phyloP scores from a whole-genome alignment of 2,113 vertebrate species.

The Dermatemys mawii region DNA sequence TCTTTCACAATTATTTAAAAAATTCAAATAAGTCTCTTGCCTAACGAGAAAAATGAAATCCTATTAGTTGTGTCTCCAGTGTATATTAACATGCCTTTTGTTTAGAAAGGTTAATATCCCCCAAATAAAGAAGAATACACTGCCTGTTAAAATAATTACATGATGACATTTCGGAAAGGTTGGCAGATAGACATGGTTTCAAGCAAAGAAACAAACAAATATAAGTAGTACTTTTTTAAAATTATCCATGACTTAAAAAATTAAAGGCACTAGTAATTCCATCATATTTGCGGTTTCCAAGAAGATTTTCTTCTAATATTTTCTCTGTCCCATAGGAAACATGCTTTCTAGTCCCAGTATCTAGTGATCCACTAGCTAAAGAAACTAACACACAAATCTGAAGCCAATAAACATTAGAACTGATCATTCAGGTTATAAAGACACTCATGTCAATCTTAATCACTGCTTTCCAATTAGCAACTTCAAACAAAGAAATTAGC shows the following conservation, averaged over 20 bases:
- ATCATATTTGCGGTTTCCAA: neutral
- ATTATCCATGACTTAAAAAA: slow-evolving; percentile 44
- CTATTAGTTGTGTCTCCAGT: slow-evolving; percentile 82
- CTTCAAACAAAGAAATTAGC: neutral
- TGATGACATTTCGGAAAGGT: slow-evolving; percentile 83
- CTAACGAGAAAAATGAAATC: slow-evolving; percentile 87
- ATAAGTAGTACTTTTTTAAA: slow-evolving; percentile 49
- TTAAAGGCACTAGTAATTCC: neutral
- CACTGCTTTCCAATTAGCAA: neutral
- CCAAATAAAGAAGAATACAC: slow-evolving; percentile 87
- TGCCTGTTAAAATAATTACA: slow-evolving; percentile 90
- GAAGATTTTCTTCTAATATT: neutral
- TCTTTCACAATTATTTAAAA: slow-evolving; percentile 77
- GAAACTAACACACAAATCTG: slow-evolving; percentile 15
- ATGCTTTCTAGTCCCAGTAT: neutral
- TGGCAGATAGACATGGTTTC: slow-evolving; percentile 77
- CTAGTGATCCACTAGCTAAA: neutral
- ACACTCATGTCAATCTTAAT: neutral
- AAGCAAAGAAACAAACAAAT: slow-evolving; percentile 78
- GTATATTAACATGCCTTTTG: slow-evolving; percentile 84
- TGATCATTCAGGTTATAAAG: neutral
- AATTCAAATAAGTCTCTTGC: slow-evolving; percentile 73
- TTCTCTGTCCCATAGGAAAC: neutral
- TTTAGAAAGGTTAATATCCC: slow-evolving; percentile 88
- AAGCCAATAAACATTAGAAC: slow-evolving; percentile 26